Percentiles rank a stretch among this genome's conserved stretches.
phyloP scores from a whole-genome alignment of 2,888 invertebrate genomes.

The Drosophila anomalata region DNA sequence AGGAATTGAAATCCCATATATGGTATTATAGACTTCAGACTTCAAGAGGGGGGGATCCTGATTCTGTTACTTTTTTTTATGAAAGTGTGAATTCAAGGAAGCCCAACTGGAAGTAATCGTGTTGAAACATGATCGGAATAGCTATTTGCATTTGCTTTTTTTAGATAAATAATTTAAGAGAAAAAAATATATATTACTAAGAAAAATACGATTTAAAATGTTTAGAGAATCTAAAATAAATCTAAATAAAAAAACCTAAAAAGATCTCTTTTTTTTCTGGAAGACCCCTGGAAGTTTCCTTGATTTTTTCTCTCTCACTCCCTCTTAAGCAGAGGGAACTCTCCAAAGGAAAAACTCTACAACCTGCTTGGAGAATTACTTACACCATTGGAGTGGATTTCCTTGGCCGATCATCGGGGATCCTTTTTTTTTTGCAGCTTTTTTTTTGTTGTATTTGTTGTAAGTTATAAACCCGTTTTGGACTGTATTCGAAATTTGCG shows the following conservation, averaged over 20 bases:
- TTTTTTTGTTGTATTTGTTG: background rate
- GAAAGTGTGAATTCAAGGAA: no score
- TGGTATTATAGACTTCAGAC: background rate
- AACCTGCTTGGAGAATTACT: conserved; percentile 34
- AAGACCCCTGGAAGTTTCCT: background rate
- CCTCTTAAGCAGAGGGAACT: background rate
- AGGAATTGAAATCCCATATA: conserved; percentile 8
- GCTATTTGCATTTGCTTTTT: no score
- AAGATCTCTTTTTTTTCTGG: background rate
- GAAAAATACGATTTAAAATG: no score
- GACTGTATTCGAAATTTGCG: conserved; percentile 65
- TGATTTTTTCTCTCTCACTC: background rate
- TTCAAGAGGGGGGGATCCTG: background rate
- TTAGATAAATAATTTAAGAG: no score
- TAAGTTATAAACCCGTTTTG: conserved; percentile 50
- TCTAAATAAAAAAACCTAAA: no score
- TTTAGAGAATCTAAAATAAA: background rate
- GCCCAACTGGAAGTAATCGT: no score
- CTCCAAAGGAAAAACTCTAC: background rate
- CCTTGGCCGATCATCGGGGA: conserved; percentile 39
- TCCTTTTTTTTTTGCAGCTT: conserved; percentile 31
- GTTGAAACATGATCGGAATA: no score
- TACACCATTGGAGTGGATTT: conserved; percentile 66
- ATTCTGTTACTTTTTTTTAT: background rate
- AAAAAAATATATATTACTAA: no score